Evolutionary conservation across 2,797 vertebrate species (phyloP).

Genomic region (Amazona ochrocephala): DNA sequence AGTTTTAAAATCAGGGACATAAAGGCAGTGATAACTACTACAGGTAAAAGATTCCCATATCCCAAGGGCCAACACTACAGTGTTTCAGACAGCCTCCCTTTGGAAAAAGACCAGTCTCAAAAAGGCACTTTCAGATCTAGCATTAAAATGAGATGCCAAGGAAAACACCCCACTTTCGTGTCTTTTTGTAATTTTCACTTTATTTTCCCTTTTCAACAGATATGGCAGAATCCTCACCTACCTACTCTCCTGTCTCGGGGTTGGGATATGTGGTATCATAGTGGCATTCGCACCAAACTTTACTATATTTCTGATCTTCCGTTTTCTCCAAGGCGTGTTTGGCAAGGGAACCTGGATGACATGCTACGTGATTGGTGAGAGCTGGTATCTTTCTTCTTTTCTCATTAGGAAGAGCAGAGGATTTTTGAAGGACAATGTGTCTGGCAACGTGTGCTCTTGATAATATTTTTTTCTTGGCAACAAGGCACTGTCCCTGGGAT

Average conservation of each 20-base stretch:
- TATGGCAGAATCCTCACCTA: conserved; percentile 90
- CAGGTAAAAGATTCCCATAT: not conserved
- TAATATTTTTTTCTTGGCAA: not conserved
- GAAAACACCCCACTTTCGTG: not conserved
- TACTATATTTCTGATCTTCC: conserved; percentile 86
- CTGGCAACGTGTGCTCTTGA: not conserved
- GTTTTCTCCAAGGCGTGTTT: conserved; percentile 89
- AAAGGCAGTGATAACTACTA: not conserved
- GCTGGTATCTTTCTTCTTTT: not conserved
- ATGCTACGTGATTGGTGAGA: conserved; percentile 91
- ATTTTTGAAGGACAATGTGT: not conserved
- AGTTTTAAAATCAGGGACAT: not conserved
- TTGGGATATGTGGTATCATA: conserved; percentile 86
- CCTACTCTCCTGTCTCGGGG: conserved; percentile 87
- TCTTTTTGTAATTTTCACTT: not conserved
- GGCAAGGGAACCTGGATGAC: conserved; percentile 94
- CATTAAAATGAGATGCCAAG: not conserved
- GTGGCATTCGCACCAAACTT: conserved; percentile 91
- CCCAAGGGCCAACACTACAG: not conserved
- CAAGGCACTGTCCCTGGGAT: not conserved
- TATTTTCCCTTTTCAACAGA: conserved; percentile 74
- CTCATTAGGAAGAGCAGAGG: not conserved
- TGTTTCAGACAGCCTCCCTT: not conserved
- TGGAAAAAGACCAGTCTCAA: not conserved
- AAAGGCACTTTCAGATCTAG: not conserved